phyloP scores from a whole-genome alignment of 2,113 vertebrate genomes.

The Sula dactylatra region DNA sequence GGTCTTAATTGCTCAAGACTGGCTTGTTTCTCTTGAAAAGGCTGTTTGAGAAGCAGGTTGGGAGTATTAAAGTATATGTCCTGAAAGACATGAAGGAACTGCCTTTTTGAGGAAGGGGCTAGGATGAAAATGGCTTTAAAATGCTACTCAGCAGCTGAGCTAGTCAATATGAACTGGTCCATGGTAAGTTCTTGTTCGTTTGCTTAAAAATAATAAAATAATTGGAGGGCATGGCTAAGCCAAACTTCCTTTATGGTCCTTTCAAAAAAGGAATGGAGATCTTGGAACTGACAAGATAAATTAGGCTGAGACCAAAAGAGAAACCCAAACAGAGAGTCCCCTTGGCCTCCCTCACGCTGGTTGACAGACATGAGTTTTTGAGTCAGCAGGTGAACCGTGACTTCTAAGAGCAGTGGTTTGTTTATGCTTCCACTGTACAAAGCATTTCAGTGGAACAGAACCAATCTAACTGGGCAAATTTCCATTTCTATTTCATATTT shows the following conservation, averaged over 20 bases:
- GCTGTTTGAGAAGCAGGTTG: conserved; percentile 34
- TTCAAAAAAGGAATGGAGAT: conserved; percentile 21
- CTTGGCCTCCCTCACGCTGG: conserved; percentile 18
- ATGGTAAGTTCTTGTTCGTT: not conserved
- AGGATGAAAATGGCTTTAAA: not conserved
- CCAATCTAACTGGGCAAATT: not conserved
- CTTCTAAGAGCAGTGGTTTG: conserved; percentile 40
- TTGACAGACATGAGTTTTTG: conserved; percentile 25
- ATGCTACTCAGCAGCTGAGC: not conserved
- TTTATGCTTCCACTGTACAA: conserved; percentile 36
- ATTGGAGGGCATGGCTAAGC: not conserved
- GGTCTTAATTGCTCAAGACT: conserved; percentile 63
- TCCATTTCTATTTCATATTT: conserved; percentile 1
- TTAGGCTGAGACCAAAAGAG: conserved; percentile 12
- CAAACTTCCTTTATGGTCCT: not conserved
- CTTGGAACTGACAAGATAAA: conserved; percentile 39
- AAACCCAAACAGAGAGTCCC: conserved; percentile 34
- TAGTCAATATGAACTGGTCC: not conserved
- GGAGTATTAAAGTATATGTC: conserved; percentile 36
- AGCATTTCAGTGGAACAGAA: conserved; percentile 11
- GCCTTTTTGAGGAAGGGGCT: not conserved
- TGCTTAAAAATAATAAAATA: conserved; percentile 20
- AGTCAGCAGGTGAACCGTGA: conserved; percentile 50
- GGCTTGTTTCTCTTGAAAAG: conserved; percentile 61
- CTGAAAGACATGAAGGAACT: not conserved